Evolutionary conservation across 1,140 invertebrate species (phyloP).

Genomic region (Coelopa frigida): DNA sequence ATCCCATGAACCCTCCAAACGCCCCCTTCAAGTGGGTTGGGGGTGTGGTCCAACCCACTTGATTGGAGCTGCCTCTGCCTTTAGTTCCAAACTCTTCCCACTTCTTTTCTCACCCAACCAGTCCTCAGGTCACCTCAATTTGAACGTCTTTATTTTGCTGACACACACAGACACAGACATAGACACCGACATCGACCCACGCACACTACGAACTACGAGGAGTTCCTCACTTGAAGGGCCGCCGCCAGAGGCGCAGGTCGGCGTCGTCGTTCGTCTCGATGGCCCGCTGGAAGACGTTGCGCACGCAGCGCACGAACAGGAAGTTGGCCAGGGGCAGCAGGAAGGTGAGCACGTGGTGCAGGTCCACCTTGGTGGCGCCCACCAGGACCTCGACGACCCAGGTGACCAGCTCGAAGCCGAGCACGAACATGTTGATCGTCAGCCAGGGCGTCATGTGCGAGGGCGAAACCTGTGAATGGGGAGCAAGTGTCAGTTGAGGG

Average conservation of each 20-base stretch:
- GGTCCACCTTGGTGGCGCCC: constrained; percentile 6
- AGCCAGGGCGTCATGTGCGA: constrained; percentile 14
- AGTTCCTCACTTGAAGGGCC: constrained; percentile 1
- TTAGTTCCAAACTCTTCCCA: too few species aligned
- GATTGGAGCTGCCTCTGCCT: too few species aligned
- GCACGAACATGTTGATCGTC: constrained; percentile 10
- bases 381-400: constrained; percentile 9
- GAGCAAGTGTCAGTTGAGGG: neutral
- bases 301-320: constrained; percentile 12
- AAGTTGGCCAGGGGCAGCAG: constrained; percentile 7
- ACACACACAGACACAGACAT: neutral
- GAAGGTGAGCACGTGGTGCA: constrained; percentile 6
- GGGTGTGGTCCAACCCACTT: too few species aligned
- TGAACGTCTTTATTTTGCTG: neutral
- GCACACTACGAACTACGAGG: neutral
- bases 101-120: too few species aligned
- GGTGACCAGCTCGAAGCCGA: constrained; percentile 8
- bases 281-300: constrained; percentile 10
- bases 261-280: constrained; percentile 11
- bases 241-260: constrained; percentile 9
- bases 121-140: neutral
- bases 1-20: too few species aligned
- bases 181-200: neutral
- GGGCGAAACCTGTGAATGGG: constrained; percentile 9
- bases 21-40: too few species aligned